Base-by-base conservation (phyloP, 2,113 vertebrate genomes). In the Paradoxurus hermaphroditus region DNA sequence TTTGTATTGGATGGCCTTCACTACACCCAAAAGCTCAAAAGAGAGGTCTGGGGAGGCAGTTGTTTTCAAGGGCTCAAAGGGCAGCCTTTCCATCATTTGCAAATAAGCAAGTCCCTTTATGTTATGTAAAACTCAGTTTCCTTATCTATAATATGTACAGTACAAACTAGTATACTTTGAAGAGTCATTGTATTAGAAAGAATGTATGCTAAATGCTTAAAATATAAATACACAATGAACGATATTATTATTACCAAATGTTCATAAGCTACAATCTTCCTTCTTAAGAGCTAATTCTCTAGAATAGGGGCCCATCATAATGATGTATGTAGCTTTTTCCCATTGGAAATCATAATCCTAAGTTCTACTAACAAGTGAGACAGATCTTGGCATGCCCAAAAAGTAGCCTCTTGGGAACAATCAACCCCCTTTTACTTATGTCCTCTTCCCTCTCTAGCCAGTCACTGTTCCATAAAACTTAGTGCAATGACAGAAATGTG, bases 201-300 rank as follows among this genome's bases (percentile, higher is more conserved):
- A 75, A 89, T 63, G 23, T 44, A 41, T 39, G 12, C 36, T 84
- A 83, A 82, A 4, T 59, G 19, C 27, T 93, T 86, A 87, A 63
- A 59, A 73, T 75, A 44, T 63, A 59, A 23, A 39, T 2, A 59
- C 36, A 83, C 14, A 6, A 62, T 59, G 67, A 79, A 73, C 56
- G n/a, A 4, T 5, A 65, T 8, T 53, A 72, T 29, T n/a, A 72
- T 70, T 49, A 46, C n/a, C 78, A 65, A 81, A 51, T 75, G 44
- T 85, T 44, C 27, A 56, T 34, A 44, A 84, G 11, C n/a, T 79
- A 31, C 10, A 62, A 13, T 39, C 44, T 84, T 18, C 19, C 72
- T 44, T 96, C 53, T n/a, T 62, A 59, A 94, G 92, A 92, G 77
- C 34, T 95, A 77, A 73, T 70, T 73, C 39, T 51, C 62, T 72